Evolutionary conservation across 2,888 invertebrate genomes (phyloP).

Genomic region (Chesias legatella): DNA sequence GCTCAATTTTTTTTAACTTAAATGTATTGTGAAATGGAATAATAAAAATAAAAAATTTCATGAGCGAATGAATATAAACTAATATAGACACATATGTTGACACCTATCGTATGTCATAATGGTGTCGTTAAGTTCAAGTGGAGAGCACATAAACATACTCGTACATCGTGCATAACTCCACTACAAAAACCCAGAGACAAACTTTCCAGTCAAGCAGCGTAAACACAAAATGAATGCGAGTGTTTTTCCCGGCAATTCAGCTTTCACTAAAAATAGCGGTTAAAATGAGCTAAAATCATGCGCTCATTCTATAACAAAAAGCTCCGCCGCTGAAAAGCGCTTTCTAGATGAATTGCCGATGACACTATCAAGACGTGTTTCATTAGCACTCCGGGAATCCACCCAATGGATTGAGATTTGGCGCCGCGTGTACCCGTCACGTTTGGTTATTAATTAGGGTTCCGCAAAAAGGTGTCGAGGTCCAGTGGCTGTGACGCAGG

Average conservation of each 20-base stretch:
- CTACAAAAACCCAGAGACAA: too few relatives aligned
- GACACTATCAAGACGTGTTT: constrained; percentile 29
- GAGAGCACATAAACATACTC: too few relatives aligned
- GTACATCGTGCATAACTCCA: too few relatives aligned
- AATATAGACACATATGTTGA: too few relatives aligned
- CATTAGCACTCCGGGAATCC: constrained; percentile 40
- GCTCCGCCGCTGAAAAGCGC: constrained; percentile 6
- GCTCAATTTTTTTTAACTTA: too few relatives aligned
- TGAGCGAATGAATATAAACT: too few relatives aligned
- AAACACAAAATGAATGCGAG: constrained; percentile 6
- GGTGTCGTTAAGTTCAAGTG: too few relatives aligned
- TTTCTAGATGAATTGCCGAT: constrained; percentile 23
- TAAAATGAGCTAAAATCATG: constrained; percentile 9
- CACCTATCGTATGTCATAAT: too few relatives aligned
- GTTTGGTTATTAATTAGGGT: constrained; percentile 73
- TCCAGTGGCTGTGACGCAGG: constrained; percentile 71
- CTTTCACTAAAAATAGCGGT: constrained; percentile 12
- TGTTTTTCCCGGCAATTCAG: constrained; percentile 5
- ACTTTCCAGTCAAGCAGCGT: neutral
- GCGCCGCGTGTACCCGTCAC: constrained; percentile 54
- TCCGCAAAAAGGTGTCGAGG: constrained; percentile 72
- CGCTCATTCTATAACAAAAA: constrained; percentile 1
- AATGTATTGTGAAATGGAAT: too few relatives aligned
- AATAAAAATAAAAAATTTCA: too few relatives aligned
- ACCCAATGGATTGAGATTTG: constrained; percentile 41